A percentile compares a stretch with the other conserved stretches of the same genome.
These are phyloP conservation scores for Cercopithecus diana DNA, from an alignment of 2,797 vertebrate species.

Conservation along the genomic window DNA sequence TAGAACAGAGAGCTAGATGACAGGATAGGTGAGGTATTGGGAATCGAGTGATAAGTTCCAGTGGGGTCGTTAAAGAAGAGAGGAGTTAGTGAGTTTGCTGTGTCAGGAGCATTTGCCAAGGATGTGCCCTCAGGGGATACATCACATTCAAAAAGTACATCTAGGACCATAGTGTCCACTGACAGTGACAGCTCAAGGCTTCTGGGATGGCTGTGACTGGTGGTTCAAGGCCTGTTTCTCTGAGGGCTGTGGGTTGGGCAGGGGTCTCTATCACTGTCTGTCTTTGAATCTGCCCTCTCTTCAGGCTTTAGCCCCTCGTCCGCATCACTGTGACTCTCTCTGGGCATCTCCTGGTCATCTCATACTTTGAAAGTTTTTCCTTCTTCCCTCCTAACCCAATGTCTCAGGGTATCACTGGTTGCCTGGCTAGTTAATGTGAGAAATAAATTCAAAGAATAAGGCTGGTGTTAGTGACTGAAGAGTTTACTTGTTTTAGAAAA, in stretches of 20 bases:
- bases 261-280: not conserved
- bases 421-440: constrained; percentile 31
- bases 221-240: not conserved
- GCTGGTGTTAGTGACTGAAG: not conserved
- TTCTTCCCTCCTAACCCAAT: not conserved
- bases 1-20: not conserved
- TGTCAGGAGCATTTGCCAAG: not conserved
- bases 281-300: not conserved
- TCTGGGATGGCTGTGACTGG: not conserved
- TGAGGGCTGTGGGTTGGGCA: not conserved
- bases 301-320: not conserved
- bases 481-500: constrained; percentile 17
- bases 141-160: not conserved
- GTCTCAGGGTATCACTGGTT: not conserved
- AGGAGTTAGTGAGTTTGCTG: not conserved
- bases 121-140: not conserved
- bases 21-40: not conserved
- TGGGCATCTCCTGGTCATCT: not conserved
- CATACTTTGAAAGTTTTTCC: constrained; percentile 5
- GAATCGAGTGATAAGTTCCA: not conserved
- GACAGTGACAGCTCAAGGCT: not conserved
- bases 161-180: not conserved
- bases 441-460: constrained; percentile 32
- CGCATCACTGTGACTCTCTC: not conserved
- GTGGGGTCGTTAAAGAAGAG: not conserved